phyloP scores from a whole-genome alignment of 2,797 vertebrate species.

The Hippopotamyrus pictus region DNA sequence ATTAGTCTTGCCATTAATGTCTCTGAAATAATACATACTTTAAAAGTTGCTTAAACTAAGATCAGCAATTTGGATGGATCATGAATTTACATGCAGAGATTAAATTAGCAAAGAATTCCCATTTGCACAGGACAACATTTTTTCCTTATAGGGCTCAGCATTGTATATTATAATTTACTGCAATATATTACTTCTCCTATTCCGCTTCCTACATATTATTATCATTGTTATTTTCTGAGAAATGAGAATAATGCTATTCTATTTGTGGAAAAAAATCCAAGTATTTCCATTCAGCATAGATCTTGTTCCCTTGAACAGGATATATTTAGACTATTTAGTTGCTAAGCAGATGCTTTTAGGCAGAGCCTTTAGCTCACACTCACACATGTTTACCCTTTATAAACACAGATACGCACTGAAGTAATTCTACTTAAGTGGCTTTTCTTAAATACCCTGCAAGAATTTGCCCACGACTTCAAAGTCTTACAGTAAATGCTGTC shows the following conservation, averaged over 20 bases:
- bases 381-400: neutral
- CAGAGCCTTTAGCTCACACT: neutral
- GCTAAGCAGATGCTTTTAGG: neutral
- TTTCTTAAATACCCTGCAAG: neutral
- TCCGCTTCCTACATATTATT: neutral
- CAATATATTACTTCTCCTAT: neutral
- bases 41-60: conserved; percentile 13
- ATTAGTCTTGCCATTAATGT: conserved; percentile 11
- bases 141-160: neutral
- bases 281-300: neutral
- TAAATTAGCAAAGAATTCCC: neutral
- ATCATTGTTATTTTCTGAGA: neutral
- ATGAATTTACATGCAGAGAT: neutral
- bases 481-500: neutral
- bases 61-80: conserved; percentile 5
- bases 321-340: neutral
- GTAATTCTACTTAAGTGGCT: conserved; percentile 4
- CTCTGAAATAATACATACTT: conserved; percentile 3
- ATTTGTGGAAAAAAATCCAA: neutral
- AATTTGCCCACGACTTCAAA: neutral
- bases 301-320: neutral
- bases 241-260: neutral
- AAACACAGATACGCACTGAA: neutral
- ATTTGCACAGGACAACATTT: neutral
- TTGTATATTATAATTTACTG: neutral